phyloP scores from a whole-genome alignment of 2,113 vertebrate genomes.

The Nesogale talazaci region DNA sequence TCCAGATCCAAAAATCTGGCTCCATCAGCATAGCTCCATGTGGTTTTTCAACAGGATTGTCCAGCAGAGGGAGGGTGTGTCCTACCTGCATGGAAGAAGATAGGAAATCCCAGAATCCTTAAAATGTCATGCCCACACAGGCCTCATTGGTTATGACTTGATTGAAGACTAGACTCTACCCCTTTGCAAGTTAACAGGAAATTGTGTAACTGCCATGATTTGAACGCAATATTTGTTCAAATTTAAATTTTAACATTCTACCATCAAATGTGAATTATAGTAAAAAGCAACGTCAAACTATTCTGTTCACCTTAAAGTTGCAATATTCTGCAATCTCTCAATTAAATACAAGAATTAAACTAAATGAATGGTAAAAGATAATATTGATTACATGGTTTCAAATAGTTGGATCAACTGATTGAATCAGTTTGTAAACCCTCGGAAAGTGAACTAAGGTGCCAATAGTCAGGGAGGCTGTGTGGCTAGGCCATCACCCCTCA shows the following conservation, averaged over 20 bases:
- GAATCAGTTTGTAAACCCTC: background rate
- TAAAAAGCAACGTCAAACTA: background rate
- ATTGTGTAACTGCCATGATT: background rate
- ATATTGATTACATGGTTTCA: constrained; percentile 37
- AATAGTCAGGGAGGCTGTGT: background rate
- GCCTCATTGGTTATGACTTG: too few relatives aligned
- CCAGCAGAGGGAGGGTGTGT: too few relatives aligned
- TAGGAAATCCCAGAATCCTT: too few relatives aligned
- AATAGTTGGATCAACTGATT: constrained; percentile 5
- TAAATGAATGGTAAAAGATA: constrained; percentile 2
- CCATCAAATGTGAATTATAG: background rate
- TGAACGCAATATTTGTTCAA: background rate
- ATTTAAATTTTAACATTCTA: constrained; percentile 11
- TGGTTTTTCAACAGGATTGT: too few relatives aligned
- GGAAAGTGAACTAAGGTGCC: constrained; percentile 47
- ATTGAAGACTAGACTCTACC: too few relatives aligned
- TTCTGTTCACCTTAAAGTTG: constrained; percentile 24
- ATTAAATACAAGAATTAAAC: background rate
- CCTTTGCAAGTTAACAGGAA: too few relatives aligned
- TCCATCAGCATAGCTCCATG: too few relatives aligned
- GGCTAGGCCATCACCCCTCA: constrained; percentile 32
- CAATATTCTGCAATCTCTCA: background rate
- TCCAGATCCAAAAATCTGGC: too few relatives aligned
- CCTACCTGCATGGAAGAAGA: too few relatives aligned
- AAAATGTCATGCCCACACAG: too few relatives aligned